phyloP scores from a whole-genome alignment of 2,113 vertebrate genomes.

The Cinclus cinclus region DNA sequence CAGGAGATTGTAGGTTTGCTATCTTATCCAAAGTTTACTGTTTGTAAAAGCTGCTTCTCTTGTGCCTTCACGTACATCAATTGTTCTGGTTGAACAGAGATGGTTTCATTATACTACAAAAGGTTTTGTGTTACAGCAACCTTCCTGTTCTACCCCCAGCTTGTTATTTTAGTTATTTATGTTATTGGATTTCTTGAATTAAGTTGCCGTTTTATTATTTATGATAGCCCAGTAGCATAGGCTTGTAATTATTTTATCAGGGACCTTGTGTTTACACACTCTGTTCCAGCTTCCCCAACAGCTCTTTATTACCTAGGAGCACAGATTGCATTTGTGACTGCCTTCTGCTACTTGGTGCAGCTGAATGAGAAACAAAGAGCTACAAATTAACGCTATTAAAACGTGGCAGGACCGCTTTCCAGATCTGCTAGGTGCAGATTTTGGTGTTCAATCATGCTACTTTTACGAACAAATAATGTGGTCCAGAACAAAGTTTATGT shows the following conservation, averaged over 20 bases:
- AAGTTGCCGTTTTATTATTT: background rate
- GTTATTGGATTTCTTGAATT: background rate
- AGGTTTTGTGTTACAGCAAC: background rate
- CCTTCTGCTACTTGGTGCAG: background rate
- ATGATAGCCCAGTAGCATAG: background rate
- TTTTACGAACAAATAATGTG: background rate
- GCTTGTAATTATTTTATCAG: background rate
- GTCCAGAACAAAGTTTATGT: background rate
- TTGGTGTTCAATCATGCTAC: background rate
- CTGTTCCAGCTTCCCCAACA: background rate
- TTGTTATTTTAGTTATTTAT: background rate
- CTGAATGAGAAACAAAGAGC: background rate
- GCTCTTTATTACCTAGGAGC: background rate
- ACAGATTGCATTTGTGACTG: background rate
- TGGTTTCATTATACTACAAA: background rate
- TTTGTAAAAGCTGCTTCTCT: background rate
- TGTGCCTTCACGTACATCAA: fast-evolving
- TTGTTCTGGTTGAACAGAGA: background rate
- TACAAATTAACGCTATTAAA: background rate
- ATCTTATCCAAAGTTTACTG: background rate
- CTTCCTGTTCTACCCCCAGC: background rate
- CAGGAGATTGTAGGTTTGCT: background rate
- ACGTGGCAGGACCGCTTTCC: background rate
- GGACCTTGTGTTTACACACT: background rate
- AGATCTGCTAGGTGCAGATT: fast-evolving